Conservation (phyloP, 2,888 invertebrate species). For the Drosophila robusta region DNA sequence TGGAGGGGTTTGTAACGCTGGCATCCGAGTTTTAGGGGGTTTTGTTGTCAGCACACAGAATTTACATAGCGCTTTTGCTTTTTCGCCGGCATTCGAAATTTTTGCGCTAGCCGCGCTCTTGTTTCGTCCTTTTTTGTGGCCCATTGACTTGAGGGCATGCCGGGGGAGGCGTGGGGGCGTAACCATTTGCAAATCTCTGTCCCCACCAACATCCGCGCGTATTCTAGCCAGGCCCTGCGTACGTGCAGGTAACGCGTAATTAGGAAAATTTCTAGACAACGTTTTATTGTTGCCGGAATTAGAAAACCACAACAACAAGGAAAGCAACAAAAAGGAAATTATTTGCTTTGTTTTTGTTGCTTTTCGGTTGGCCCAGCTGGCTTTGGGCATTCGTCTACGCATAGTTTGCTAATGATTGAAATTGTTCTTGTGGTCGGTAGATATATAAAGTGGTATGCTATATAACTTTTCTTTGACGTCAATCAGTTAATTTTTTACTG, state of each 20-base stretch:
- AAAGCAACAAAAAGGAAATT: constrained; percentile 14
- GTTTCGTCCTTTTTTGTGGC: constrained; percentile 54
- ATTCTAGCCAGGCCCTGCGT: constrained; percentile 29
- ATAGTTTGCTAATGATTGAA: constrained; percentile 40
- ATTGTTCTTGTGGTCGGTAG: not conserved
- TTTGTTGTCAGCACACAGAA: constrained; percentile 36
- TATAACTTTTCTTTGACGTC: too few relatives aligned
- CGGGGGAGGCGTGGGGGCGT: too few relatives aligned
- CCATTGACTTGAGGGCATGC: constrained; percentile 50
- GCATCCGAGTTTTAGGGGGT: constrained; percentile 12
- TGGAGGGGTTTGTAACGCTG: not conserved
- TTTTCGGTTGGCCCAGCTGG: constrained; percentile 15
- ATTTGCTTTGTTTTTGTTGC: constrained; percentile 3
- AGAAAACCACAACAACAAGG: constrained; percentile 29
- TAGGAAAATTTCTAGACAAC: constrained; percentile 63
- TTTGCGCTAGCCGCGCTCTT: constrained; percentile 49
- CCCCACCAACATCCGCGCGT: not conserved
- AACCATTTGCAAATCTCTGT: constrained; percentile 47
- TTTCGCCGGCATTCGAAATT: constrained; percentile 30
- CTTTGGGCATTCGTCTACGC: constrained; percentile 4
- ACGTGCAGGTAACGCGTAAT: constrained; percentile 77
- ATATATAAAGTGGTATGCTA: too few relatives aligned
- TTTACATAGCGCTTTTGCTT: constrained; percentile 49
- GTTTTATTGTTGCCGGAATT: constrained; percentile 51
- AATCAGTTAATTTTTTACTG: too few relatives aligned